Conservation (phyloP, 2,888 invertebrate species). For the Drosophila putrida region DNA sequence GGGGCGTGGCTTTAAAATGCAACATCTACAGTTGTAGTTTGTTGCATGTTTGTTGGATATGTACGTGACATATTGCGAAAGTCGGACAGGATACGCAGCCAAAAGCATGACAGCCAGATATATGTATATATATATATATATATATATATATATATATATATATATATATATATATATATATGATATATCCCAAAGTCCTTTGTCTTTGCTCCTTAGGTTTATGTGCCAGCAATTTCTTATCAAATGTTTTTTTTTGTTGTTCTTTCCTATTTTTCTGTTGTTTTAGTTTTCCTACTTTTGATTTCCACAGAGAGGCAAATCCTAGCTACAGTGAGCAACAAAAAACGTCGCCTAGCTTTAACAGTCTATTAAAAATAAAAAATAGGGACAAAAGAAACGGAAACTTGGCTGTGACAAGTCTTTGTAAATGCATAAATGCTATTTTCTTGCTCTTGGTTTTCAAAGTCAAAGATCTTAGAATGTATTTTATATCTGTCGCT, state of each 20-base stretch:
- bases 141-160: slow-evolving; percentile 1
- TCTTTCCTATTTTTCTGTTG: not conserved
- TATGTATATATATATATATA: slow-evolving; percentile 1
- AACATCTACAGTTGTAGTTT: slow-evolving; percentile 66
- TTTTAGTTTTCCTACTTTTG: slow-evolving; percentile 27
- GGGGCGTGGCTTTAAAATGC: slow-evolving; percentile 57
- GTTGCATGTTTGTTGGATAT: slow-evolving; percentile 70
- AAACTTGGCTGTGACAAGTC: not conserved
- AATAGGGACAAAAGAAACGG: not conserved
- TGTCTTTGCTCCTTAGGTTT: slow-evolving; percentile 26
- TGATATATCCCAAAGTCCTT: slow-evolving; percentile 16
- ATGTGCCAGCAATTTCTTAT: slow-evolving; percentile 30
- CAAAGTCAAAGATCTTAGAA: no score
- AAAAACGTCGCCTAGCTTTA: slow-evolving; percentile 11
- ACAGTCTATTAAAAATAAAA: slow-evolving; percentile 2
- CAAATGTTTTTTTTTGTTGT: not conserved
- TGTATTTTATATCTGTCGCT: no score
- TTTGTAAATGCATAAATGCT: no score
- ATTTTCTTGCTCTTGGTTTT: no score
- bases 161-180: slow-evolving; percentile 4
- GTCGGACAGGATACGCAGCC: slow-evolving; percentile 36
- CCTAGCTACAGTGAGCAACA: slow-evolving; percentile 20
- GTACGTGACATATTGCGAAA: slow-evolving; percentile 72
- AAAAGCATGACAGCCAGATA: slow-evolving; percentile 19
- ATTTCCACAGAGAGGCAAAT: slow-evolving; percentile 44